Percentiles rank a stretch among this genome's conserved stretches.
phyloP scores from a whole-genome alignment of 2,888 invertebrate species.

The Thera obeliscata region DNA sequence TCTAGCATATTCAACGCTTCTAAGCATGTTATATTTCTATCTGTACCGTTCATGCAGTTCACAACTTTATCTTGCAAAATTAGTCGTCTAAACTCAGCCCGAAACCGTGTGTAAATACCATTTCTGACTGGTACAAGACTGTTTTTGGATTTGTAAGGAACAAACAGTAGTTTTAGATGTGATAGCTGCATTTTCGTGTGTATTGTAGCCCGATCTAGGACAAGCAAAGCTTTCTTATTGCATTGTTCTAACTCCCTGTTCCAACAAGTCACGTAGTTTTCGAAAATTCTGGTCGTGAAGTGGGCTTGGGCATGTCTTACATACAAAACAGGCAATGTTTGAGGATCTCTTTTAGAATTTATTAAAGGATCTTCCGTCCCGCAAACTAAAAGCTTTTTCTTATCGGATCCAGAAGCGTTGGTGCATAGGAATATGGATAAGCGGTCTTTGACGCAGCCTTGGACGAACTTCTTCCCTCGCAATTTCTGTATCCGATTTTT shows the following conservation, averaged over 20 bases:
- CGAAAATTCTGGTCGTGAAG: constrained; percentile 59
- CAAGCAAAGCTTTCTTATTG: constrained; percentile 49
- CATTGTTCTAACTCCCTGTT: constrained; percentile 49
- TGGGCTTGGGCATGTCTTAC: constrained; percentile 55
- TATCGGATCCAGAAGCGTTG: constrained; percentile 56
- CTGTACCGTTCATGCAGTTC: constrained; percentile 51
- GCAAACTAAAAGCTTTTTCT: constrained; percentile 56
- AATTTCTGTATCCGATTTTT: constrained; percentile 58
- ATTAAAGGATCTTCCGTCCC: constrained; percentile 56
- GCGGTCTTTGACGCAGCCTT: constrained; percentile 56
- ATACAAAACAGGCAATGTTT: constrained; percentile 56
- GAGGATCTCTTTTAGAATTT: constrained; percentile 51
- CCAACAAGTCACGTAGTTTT: constrained; percentile 59
- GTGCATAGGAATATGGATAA: constrained; percentile 57
- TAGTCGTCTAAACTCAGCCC: constrained; percentile 53
- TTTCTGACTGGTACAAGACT: constrained; percentile 58
- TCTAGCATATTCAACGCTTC: constrained; percentile 56
- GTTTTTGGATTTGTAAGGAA: constrained; percentile 58
- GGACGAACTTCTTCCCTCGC: constrained; percentile 56
- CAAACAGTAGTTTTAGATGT: constrained; percentile 56
- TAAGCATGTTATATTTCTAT: constrained; percentile 55
- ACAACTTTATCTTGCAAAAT: constrained; percentile 54
- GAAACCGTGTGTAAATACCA: constrained; percentile 52
- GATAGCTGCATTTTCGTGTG: constrained; percentile 58
- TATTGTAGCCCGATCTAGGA: constrained; percentile 58